phyloP scores from a whole-genome alignment of 1,140 invertebrate genomes.

The Lordiphosa collinella region DNA sequence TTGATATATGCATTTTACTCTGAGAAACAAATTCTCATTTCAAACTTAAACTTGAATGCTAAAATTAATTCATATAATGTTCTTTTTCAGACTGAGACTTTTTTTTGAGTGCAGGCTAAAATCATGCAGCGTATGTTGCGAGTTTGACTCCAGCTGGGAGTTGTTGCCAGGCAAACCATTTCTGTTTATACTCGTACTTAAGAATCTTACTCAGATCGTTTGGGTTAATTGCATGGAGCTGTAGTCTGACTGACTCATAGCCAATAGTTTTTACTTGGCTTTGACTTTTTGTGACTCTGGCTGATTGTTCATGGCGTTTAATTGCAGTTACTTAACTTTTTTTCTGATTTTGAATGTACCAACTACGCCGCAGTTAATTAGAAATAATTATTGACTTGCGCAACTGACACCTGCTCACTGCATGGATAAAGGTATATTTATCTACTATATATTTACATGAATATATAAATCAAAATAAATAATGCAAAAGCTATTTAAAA shows the following conservation, averaged over 20 bases:
- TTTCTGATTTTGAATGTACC: slow-evolving; percentile 5
- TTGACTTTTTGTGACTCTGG: slow-evolving; percentile 21
- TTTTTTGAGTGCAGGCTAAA: too few relatives aligned
- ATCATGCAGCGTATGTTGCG: slow-evolving; percentile 3
- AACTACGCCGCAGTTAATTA: slow-evolving; percentile 29
- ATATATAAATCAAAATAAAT: not conserved
- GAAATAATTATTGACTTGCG: slow-evolving; percentile 51
- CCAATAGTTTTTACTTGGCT: slow-evolving; percentile 5
- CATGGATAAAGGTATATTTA: too few relatives aligned
- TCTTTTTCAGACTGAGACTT: too few relatives aligned
- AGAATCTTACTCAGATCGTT: not conserved
- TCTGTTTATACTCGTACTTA: not conserved
- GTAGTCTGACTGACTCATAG: slow-evolving; percentile 1
- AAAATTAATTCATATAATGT: too few relatives aligned
- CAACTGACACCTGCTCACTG: slow-evolving; percentile 42
- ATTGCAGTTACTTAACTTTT: slow-evolving; percentile 49
- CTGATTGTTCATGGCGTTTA: slow-evolving; percentile 30
- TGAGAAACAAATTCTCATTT: too few relatives aligned
- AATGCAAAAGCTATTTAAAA: slow-evolving; percentile 14
- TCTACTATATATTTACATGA: not conserved
- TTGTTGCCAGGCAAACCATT: slow-evolving; percentile 29
- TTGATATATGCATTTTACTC: too few relatives aligned
- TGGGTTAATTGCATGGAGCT: slow-evolving; percentile 18
- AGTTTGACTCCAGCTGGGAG: slow-evolving; percentile 4
- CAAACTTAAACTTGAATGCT: too few relatives aligned